Evolutionary conservation across 2,113 vertebrate genomes (phyloP), one percentile per base, ranked within the genome.

Genomic region (Gavia stellata): DNA sequence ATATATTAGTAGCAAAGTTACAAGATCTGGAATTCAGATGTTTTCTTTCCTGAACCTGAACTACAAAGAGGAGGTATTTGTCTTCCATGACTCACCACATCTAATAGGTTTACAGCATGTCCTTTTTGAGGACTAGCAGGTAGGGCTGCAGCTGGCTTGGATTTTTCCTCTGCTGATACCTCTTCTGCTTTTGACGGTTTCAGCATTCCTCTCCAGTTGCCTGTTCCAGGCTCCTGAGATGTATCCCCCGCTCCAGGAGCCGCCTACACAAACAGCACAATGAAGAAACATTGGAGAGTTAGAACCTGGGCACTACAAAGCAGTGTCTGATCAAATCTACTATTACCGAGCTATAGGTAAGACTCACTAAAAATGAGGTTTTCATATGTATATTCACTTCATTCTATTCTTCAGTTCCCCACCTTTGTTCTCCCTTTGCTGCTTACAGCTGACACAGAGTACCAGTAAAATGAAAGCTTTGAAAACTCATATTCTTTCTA

Each of bases 181-280:
- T 98, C 97, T 10, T 99, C 99, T 4, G 88, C 97, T 93, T 99
- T 99, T 53, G 99, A 98, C 33, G 97, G 97, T 97, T 98, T 99
- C 95, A 99, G 95, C 99, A 99, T 99, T 94, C 99, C 99, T 97
- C 99, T 98, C 99, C 99, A 99, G 97, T 61, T 98, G 65, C 99
- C 99, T 8, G 98, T 99, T 78, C 98, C 98, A 25, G 98, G 63
- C 77, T 99, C 99, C 89, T 98, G 98, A 70, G 98, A 95, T 1
- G 65, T 72, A 86, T 99, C 99, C 94, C 98, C 95, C 7, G 81
- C 56, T 65, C 81, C 88, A 92, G 97, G 14, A 38, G 92, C 74
- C 58, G 94, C 94, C 98, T 98, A 96, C 55, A 97, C 86, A 90
- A 90, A 98, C 83, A 88, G 89, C 52, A 96, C 34, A 96, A 56